Conservation (phyloP, 2,888 invertebrate genomes). For the Flexamia atlantica region DNA sequence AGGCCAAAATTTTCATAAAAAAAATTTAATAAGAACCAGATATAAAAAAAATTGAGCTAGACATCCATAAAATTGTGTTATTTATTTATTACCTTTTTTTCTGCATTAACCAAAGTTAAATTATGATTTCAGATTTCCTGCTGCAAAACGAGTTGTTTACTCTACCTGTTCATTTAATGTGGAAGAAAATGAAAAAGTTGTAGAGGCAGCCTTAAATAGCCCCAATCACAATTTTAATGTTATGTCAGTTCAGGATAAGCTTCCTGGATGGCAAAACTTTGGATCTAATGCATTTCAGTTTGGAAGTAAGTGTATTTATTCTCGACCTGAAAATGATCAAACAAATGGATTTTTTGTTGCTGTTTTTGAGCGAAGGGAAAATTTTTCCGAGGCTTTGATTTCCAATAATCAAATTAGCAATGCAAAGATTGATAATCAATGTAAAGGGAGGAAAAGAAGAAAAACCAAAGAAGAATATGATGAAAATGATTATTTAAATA, state of each 20-base stretch:
- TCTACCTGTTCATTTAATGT: slow-evolving; percentile 96
- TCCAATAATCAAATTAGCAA: background rate
- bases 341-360: slow-evolving; percentile 98
- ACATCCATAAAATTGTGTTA: no score
- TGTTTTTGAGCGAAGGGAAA: slow-evolving; percentile 81
- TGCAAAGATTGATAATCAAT: background rate
- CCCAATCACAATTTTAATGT: slow-evolving; percentile 67
- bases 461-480: background rate
- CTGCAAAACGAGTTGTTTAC: slow-evolving; percentile 92
- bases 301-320: slow-evolving; percentile 87
- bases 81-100: no score
- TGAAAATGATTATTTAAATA: background rate
- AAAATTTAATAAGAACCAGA: no score
- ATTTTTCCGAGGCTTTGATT: background rate
- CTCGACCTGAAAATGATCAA: slow-evolving; percentile 85
- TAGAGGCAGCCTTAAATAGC: slow-evolving; percentile 83
- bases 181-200: slow-evolving; percentile 96
- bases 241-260: slow-evolving; percentile 65
- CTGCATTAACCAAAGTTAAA: no score
- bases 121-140: slow-evolving; percentile 80
- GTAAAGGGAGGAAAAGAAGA: background rate
- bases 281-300: slow-evolving; percentile 82
- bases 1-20: no score
- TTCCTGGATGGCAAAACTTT: slow-evolving; percentile 66
- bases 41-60: no score